Base-by-base conservation (phyloP, 2,888 invertebrate species). In the Panopea generosa region DNA sequence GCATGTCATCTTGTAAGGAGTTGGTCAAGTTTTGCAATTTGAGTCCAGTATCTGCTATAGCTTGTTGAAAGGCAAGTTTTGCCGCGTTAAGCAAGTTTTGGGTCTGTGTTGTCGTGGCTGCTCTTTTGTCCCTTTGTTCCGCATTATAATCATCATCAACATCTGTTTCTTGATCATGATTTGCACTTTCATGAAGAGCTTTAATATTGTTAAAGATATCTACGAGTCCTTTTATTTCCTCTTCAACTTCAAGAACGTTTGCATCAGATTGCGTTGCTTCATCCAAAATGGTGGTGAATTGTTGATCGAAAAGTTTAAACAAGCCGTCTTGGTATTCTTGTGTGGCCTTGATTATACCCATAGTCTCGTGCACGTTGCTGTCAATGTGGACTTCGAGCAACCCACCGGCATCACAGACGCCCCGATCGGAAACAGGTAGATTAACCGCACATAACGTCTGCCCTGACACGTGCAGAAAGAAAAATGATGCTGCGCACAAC, bases 341-440 rank as follows among this genome's bases (percentile, higher is more conserved):
- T 26, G 77, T 55, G 14, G 57, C 67, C 14, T 50, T 38, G 0
- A 80, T 38, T 18, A 60, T 67, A 7, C 80, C 80, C 55, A 57
- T 53, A 16, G 72, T 68, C 59, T 80, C 75, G 50, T 70, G 67
- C 45, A 80, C 60, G 16, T 56, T 52, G 0, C 50, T 60, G 26
- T 77, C 65, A 6, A 77, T 63, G 27, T 80, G 56, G n/a, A 67
- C 77, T 40, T 80, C 80, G 16, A 80, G 40, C n/a, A 63, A 20
- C 0, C 80, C 77, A 27, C 49, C 67, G n/a, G 76, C 80, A 40
- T 80, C 80, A 60, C 80, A 80, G 27, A 55, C 43, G 4, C 40
- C 52, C 14, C 70, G 24, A 47, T 67, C 60, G 7, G 60, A 61
- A 20, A 70, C 80, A 1, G 73, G 68, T 2, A 80, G 57, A 22